Base-by-base conservation (phyloP, 1,140 invertebrate species). In the Drosophila hydei region DNA sequence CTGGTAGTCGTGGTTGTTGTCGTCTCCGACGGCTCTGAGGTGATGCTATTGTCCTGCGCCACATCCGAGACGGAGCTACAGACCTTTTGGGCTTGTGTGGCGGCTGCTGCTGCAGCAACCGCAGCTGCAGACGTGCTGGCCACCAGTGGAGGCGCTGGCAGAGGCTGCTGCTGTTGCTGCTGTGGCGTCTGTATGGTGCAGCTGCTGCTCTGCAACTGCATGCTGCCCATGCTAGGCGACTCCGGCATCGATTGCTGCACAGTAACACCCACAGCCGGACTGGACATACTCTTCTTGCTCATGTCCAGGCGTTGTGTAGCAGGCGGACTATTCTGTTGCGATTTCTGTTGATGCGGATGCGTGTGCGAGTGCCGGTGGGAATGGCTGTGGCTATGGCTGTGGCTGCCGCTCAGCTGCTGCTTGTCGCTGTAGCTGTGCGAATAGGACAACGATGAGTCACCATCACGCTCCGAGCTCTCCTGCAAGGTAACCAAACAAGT, bases 1-100 rank as follows among this genome's bases (percentile, higher is more conserved):
- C 89, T 91, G 40, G 90, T 91, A 59, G 90, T 91, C 51, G 90
- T 91, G 33, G 91, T 91, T 30, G 87, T 91, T 50, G 91, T 91
- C 14, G 90, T 85, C 73, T 91, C 90, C 47, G 90, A 91, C 30
- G 89, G 90, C 67, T 91, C 90, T 18, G 90, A 91, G 8, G 90
- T 91, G 27, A 91, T 89, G 73, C 90, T 91, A 43, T 91, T 91
- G 30, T 91, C 90, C 59, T 91, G 88, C 27, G 79, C 81, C 59
- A 83, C 69, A 65, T 91, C 90, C 47, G 76, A 64, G 8, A 58
- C 63, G 43, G 30, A 56, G 9, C 38, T 40, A 2, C 42, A 14
- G 0, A 40, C 72, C 51, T 76, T 74, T 27, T 73, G 55, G 27
- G 72, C 27, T 9, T 73, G 56, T 36, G 70, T 21, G 4, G 74